Conservation (phyloP, 2,113 vertebrate species). For the Globicephala melas region DNA sequence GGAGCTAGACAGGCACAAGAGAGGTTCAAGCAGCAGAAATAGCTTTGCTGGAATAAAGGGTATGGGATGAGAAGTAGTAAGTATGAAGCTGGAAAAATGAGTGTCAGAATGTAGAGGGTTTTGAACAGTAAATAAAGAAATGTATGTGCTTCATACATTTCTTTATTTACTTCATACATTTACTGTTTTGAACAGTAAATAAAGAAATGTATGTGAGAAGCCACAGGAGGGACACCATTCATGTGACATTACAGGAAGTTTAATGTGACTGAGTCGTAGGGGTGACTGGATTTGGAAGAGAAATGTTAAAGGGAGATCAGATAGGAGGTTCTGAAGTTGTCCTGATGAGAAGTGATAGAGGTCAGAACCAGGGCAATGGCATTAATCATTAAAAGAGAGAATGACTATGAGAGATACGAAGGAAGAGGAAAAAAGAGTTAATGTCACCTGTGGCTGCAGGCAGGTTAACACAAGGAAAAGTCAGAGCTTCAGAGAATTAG, state of each 20-base stretch:
- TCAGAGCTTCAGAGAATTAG: background rate
- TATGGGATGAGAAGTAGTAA: background rate
- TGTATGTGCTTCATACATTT: background rate
- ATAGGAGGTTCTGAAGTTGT: background rate
- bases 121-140: background rate
- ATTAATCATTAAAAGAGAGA: background rate
- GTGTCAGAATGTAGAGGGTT: background rate
- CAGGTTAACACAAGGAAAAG: background rate
- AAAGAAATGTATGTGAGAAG: background rate
- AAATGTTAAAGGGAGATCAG: background rate
- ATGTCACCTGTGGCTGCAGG: no score
- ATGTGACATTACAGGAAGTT: background rate
- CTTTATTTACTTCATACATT: no score
- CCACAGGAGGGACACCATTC: background rate
- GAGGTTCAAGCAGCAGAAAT: background rate
- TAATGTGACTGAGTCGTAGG: background rate
- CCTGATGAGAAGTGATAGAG: background rate
- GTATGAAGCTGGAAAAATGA: background rate
- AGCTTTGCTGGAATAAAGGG: background rate
- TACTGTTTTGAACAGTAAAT: background rate
- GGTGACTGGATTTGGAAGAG: background rate
- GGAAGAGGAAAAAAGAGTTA: background rate
- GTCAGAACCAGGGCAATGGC: background rate
- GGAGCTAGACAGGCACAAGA: background rate
- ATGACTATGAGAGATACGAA: background rate